A percentile compares a stretch with the other conserved stretches of the same genome.
Conservation (phyloP, 2,113 vertebrate genomes). For the Amblyornis subalaris region DNA sequence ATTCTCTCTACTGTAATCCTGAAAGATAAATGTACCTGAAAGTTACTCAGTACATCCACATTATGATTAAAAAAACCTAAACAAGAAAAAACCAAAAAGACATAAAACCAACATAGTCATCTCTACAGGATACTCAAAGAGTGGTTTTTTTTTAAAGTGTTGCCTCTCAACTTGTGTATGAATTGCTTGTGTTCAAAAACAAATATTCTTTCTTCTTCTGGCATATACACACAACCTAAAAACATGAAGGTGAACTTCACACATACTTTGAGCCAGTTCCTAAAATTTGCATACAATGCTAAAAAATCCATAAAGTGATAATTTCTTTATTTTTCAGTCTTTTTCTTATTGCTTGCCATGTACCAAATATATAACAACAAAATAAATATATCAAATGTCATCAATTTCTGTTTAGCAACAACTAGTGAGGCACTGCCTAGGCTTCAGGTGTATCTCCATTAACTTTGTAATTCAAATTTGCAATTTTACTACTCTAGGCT, state of each 20-base stretch:
- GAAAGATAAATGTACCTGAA: background rate
- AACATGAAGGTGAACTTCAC: background rate
- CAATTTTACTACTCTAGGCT: background rate
- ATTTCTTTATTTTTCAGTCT: background rate
- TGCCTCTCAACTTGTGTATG: background rate
- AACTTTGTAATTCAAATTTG: background rate
- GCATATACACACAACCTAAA: background rate
- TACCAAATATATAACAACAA: background rate
- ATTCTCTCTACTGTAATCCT: background rate
- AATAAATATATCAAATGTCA: background rate
- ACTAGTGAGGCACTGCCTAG: background rate
- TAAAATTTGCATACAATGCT: background rate
- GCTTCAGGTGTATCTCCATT: background rate
- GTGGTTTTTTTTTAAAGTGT: background rate
- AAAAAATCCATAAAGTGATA: background rate
- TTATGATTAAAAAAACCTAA: background rate
- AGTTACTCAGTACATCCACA: background rate
- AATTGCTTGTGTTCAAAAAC: background rate
- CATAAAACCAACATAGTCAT: rapidly evolving
- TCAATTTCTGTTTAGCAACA: background rate
- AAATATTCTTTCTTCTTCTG: background rate
- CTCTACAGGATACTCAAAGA: background rate
- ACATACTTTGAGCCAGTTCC: background rate
- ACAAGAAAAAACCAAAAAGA: background rate
- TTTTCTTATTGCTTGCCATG: background rate